phyloP scores from a whole-genome alignment of 2,113 vertebrate species.

The Coptodon bakossiorum region DNA sequence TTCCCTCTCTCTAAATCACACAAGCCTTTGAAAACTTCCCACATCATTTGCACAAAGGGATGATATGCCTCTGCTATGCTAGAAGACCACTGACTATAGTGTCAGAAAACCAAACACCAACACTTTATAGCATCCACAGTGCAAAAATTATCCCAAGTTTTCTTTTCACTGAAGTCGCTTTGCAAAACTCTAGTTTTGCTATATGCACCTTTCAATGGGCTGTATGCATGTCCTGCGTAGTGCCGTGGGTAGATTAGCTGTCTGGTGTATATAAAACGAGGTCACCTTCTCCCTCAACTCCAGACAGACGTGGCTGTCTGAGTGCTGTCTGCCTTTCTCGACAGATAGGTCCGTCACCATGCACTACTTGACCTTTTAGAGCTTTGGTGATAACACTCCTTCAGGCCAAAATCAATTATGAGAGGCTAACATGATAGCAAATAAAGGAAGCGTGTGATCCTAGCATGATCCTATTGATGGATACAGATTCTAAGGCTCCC shows the following conservation, averaged over 20 bases:
- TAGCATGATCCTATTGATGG: not conserved
- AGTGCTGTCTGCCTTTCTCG: conserved; percentile 48
- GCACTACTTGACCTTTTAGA: conserved; percentile 56
- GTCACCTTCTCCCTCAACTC: conserved; percentile 44
- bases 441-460: conserved; percentile 20
- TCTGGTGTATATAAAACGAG: conserved; percentile 49
- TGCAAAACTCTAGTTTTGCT: not conserved
- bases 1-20: conserved; percentile 48
- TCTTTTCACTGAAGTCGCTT: not conserved
- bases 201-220: not conserved
- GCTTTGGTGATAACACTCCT: conserved; percentile 18
- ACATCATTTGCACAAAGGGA: conserved; percentile 53
- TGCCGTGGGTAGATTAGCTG: conserved; percentile 10
- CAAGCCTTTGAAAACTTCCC: conserved; percentile 61
- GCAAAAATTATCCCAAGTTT: conserved; percentile 12
- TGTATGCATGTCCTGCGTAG: not conserved
- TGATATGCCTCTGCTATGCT: not conserved
- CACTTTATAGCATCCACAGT: conserved; percentile 13
- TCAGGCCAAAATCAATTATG: conserved; percentile 57
- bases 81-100: conserved; percentile 6
- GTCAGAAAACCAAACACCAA: conserved; percentile 32
- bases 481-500: not conserved
- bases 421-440: conserved; percentile 19
- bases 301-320: conserved; percentile 38
- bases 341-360: conserved; percentile 29